Percentiles rank a stretch among this genome's conserved stretches.
phyloP scores from a whole-genome alignment of 2,888 invertebrate genomes.

The Brassicogethes aeneus region DNA sequence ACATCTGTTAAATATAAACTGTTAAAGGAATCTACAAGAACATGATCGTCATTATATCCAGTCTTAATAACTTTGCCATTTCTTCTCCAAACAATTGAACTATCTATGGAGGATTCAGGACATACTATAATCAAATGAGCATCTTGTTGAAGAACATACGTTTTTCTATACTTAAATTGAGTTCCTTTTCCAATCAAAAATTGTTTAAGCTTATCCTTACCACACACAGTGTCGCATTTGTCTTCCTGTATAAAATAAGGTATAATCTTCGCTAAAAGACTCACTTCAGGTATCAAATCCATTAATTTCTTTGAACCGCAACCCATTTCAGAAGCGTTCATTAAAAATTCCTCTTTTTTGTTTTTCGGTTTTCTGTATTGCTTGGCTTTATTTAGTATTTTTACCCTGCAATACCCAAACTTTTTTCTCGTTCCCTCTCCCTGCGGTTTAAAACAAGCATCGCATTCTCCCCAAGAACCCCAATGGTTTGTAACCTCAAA shows the following conservation, averaged over 20 bases:
- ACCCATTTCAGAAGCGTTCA: slow-evolving; percentile 33
- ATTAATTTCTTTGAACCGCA: slow-evolving; percentile 42
- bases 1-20: slow-evolving; percentile 51
- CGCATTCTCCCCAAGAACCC: slow-evolving; percentile 48
- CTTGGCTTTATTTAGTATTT: slow-evolving; percentile 23
- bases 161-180: slow-evolving; percentile 43
- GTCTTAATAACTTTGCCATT: slow-evolving; percentile 42
- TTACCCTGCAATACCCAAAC: slow-evolving; percentile 45
- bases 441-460: slow-evolving; percentile 38
- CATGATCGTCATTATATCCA: slow-evolving; percentile 29
- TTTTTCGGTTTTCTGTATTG: background rate
- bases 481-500: slow-evolving; percentile 45
- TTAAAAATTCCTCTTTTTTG: slow-evolving; percentile 18
- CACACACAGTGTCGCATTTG: slow-evolving; percentile 36
- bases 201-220: slow-evolving; percentile 35
- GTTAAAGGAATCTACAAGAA: slow-evolving; percentile 48
- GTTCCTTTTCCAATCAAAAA: slow-evolving; percentile 28
- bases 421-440: slow-evolving; percentile 39
- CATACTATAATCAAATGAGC: slow-evolving; percentile 47
- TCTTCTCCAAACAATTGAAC: slow-evolving; percentile 48
- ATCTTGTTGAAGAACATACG: slow-evolving; percentile 44
- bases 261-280: slow-evolving; percentile 40
- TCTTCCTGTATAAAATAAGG: slow-evolving; percentile 43
- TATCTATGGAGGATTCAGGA: slow-evolving; percentile 45
- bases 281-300: slow-evolving; percentile 41